These are phyloP conservation scores for Campylomormyrus numenius DNA, from an alignment of 2,113 vertebrate genomes.

Conservation along the genomic window DNA sequence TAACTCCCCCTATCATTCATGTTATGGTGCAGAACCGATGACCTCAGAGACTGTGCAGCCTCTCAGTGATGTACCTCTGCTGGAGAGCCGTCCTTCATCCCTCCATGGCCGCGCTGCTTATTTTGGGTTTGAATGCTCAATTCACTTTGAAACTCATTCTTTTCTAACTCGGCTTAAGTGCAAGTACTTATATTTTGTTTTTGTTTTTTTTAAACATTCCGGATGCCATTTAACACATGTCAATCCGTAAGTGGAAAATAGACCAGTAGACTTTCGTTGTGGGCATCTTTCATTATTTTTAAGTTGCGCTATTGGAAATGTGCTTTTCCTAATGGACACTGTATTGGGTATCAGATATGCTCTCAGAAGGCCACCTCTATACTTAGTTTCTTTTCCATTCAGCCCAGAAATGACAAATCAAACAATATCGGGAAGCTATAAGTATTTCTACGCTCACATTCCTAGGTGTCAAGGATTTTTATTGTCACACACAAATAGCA, in stretches of 20 bases:
- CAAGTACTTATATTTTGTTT: not conserved
- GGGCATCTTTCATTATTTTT: not conserved
- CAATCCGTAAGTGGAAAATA: not conserved
- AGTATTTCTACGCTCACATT: not conserved
- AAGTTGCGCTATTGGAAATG: not conserved
- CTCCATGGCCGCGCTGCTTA: not conserved
- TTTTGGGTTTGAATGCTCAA: not conserved
- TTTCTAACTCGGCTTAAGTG: not conserved
- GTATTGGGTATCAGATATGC: not conserved
- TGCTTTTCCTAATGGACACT: not conserved
- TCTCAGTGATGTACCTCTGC: not conserved
- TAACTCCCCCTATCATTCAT: not conserved
- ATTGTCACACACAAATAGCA: not conserved
- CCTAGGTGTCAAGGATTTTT: not conserved
- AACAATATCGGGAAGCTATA: not conserved
- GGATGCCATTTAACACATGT: not conserved
- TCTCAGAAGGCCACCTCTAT: not conserved
- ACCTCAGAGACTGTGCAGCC: not conserved
- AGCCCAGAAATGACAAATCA: not conserved
- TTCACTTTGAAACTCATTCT: not conserved
- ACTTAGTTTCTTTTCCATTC: not conserved
- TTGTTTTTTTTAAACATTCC: not conserved
- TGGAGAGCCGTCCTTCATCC: not conserved
- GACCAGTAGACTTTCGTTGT: not conserved
- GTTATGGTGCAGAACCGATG: not conserved